Evolutionary conservation across 1,140 invertebrate genomes (phyloP).

Genomic region (Nephila pilipes): DNA sequence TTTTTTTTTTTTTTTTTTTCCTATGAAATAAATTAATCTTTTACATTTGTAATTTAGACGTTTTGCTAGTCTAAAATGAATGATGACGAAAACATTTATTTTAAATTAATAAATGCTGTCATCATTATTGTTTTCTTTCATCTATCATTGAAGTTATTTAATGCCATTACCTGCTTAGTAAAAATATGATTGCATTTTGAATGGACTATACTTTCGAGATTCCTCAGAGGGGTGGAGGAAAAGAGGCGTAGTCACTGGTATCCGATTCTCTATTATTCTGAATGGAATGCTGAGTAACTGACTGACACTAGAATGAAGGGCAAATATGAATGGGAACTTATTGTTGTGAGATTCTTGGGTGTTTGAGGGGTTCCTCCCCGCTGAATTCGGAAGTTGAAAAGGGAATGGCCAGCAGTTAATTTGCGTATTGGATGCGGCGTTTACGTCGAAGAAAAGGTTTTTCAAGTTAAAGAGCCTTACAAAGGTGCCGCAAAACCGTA

Average conservation of each 20-base stretch:
- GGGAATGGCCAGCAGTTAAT: slow-evolving; percentile 7
- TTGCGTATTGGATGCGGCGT: neutral
- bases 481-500: neutral
- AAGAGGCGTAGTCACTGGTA: neutral
- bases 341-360: slow-evolving; percentile 1
- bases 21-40: no score
- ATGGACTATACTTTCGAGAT: neutral
- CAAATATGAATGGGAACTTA: neutral
- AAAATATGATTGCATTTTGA: neutral
- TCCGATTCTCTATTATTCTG: neutral
- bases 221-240: neutral
- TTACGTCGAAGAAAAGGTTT: neutral
- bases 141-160: neutral
- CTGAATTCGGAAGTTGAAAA: neutral
- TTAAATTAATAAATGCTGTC: no score
- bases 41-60: no score
- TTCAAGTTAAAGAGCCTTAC: neutral
- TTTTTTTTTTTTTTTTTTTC: no score
- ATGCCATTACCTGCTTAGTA: neutral
- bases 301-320: slow-evolving; percentile 4
- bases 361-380: neutral
- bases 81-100: no score
- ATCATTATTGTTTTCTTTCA: no score
- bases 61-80: no score
- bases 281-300: neutral